Evolutionary conservation across 2,113 vertebrate genomes (phyloP).

Genomic region (Cyprinodon tularosa): DNA sequence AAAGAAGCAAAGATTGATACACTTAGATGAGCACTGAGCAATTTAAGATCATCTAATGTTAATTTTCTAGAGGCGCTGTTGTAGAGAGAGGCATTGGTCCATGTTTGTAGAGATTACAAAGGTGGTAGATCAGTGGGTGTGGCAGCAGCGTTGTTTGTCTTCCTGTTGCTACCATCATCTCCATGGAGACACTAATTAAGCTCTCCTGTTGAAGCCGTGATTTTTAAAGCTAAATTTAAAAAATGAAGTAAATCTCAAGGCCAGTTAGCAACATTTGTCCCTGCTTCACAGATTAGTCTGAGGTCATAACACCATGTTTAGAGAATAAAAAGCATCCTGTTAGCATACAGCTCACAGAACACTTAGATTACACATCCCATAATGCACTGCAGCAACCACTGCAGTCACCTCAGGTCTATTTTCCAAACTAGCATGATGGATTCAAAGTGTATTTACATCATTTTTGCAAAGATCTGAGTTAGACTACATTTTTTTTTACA

Average conservation of each 20-base stretch:
- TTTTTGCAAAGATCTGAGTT: too few species aligned
- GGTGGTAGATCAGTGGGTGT: slow-evolving; percentile 21
- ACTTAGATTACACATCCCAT: not conserved
- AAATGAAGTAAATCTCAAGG: not conserved
- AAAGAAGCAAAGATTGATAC: slow-evolving; percentile 4
- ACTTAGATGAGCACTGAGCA: not conserved
- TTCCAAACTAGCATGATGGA: too few species aligned
- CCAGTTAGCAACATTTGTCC: not conserved
- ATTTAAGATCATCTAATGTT: not conserved
- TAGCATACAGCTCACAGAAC: too few species aligned
- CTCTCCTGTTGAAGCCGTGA: slow-evolving; percentile 34
- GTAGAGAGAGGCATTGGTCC: not conserved
- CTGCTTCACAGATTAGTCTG: not conserved
- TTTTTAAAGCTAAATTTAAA: not conserved
- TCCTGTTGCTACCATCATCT: slow-evolving; percentile 21
- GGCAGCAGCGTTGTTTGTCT: slow-evolving; percentile 13
- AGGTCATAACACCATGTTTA: not conserved
- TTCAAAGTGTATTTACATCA: too few species aligned
- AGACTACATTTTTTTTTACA: too few species aligned
- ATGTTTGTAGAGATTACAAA: slow-evolving; percentile 1
- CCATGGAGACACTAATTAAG: slow-evolving; percentile 52
- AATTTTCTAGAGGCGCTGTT: not conserved
- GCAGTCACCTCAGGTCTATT: not conserved
- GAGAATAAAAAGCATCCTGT: not conserved
- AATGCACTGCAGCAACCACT: not conserved